Evolutionary conservation across 2,888 invertebrate species (phyloP).

Genomic region (Epinotia demarniana): DNA sequence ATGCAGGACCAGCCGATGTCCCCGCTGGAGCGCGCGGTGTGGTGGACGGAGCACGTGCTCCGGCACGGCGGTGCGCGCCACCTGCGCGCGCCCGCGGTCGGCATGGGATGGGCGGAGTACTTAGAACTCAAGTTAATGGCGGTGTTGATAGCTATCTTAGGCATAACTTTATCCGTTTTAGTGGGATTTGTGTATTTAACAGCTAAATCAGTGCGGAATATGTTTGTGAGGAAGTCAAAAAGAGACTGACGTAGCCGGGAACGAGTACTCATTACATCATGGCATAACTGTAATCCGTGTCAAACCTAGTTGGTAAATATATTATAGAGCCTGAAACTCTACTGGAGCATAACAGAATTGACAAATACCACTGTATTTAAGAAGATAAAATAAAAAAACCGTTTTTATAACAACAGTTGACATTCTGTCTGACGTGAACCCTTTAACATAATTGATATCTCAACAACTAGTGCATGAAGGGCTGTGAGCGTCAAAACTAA

Average conservation of each 20-base stretch:
- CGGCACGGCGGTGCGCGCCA: constrained; percentile 53
- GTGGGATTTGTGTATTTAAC: not conserved
- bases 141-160: not conserved
- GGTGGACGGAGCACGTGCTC: constrained; percentile 53
- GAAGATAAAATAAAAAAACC: too few species aligned
- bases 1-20: constrained; percentile 47
- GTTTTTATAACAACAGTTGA: too few species aligned
- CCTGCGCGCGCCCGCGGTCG: constrained; percentile 40
- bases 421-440: too few species aligned
- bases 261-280: not conserved
- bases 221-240: constrained; percentile 14
- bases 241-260: not conserved
- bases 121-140: constrained; percentile 47
- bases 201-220: not conserved
- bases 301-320: not conserved
- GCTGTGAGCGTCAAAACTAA: too few species aligned
- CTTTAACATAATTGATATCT: too few species aligned
- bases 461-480: too few species aligned
- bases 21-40: constrained; percentile 51
- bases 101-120: constrained; percentile 33
- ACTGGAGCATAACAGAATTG: too few species aligned
- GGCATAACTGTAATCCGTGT: not conserved
- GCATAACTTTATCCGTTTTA: not conserved
- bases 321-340: not conserved
- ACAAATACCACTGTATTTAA: too few species aligned